Conservation (phyloP, 2,888 invertebrate genomes). For the Oxyteleia sp. region DNA sequence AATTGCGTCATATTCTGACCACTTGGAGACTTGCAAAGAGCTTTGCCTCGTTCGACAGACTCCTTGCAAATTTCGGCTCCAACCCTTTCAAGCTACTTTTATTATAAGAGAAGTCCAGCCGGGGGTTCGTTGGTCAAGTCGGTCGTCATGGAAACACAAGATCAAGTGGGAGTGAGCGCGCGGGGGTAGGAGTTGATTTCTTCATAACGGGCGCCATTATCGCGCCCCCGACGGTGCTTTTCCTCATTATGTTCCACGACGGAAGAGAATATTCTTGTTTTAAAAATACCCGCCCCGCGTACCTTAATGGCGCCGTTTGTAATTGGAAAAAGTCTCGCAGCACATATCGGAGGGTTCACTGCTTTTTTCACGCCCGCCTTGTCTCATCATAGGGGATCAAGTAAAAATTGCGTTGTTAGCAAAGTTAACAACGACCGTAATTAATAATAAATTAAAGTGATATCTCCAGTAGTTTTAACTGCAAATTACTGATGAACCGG, state of each 20-base stretch:
- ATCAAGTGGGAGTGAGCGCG: constrained; percentile 77
- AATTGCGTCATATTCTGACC: not conserved
- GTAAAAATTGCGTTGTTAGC: constrained; percentile 10
- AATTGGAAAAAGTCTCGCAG: constrained; percentile 83
- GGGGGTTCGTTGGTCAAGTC: constrained; percentile 84
- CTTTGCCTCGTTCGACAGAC: no score
- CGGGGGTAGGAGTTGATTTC: constrained; percentile 85
- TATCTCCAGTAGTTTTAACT: not conserved
- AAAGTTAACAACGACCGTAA: constrained; percentile 51
- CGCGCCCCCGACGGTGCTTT: constrained; percentile 79
- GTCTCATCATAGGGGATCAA: not conserved
- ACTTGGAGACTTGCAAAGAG: not conserved
- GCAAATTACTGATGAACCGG: not conserved
- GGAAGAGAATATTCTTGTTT: constrained; percentile 85
- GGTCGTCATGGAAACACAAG: constrained; percentile 85
- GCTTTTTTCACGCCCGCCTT: constrained; percentile 44
- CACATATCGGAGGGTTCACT: constrained; percentile 51
- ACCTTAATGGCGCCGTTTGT: constrained; percentile 83
- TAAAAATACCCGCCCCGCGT: constrained; percentile 81
- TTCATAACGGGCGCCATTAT: constrained; percentile 87
- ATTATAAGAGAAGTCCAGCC: constrained; percentile 79
- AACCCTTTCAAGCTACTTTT: constrained; percentile 81
- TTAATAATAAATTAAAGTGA: constrained; percentile 2
- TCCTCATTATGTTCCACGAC: constrained; percentile 83
- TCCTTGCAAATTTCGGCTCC: constrained; percentile 50